Evolutionary conservation across 2,888 invertebrate genomes (phyloP).

Genomic region (Idaea dimidiata): DNA sequence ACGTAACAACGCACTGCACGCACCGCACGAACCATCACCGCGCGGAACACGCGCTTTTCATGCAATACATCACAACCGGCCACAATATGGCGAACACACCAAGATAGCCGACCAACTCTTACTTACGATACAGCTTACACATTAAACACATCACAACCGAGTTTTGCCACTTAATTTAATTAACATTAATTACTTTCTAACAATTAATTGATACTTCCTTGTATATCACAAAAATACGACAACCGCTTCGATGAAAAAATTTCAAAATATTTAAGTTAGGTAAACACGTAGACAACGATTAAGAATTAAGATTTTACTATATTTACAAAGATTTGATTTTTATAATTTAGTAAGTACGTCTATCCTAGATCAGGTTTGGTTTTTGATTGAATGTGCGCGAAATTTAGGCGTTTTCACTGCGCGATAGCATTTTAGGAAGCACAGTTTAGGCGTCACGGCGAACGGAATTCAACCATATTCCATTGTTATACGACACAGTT

Average conservation of each 20-base stretch:
- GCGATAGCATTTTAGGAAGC: slow-evolving; percentile 65
- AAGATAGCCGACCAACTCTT: slow-evolving; percentile 36
- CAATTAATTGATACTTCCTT: slow-evolving; percentile 41
- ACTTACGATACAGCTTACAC: slow-evolving; percentile 69
- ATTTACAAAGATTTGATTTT: slow-evolving; percentile 47
- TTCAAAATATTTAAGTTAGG: slow-evolving; percentile 55
- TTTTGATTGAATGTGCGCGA: slow-evolving; percentile 31
- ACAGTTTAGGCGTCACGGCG: slow-evolving; percentile 57
- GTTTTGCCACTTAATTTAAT: slow-evolving; percentile 73
- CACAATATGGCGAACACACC: slow-evolving; percentile 21
- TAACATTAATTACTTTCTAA: slow-evolving; percentile 31
- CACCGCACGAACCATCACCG: slow-evolving; percentile 60
- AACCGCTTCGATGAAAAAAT: slow-evolving; percentile 78
- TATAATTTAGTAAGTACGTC: slow-evolving; percentile 19
- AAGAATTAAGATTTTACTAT: slow-evolving; percentile 43
- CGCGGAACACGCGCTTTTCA: slow-evolving; percentile 55
- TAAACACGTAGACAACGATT: slow-evolving; percentile 67
- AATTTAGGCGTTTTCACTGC: slow-evolving; percentile 48
- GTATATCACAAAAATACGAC: slow-evolving; percentile 79
- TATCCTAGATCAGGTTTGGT: slow-evolving; percentile 27
- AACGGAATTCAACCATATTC: slow-evolving; percentile 74
- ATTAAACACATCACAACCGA: slow-evolving; percentile 80
- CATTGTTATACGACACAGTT: slow-evolving; percentile 66
- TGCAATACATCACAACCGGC: slow-evolving; percentile 24
- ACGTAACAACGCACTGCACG: slow-evolving; percentile 64